Evolutionary conservation across 2,113 vertebrate genomes (phyloP).

Genomic region (Nanger granti): DNA sequence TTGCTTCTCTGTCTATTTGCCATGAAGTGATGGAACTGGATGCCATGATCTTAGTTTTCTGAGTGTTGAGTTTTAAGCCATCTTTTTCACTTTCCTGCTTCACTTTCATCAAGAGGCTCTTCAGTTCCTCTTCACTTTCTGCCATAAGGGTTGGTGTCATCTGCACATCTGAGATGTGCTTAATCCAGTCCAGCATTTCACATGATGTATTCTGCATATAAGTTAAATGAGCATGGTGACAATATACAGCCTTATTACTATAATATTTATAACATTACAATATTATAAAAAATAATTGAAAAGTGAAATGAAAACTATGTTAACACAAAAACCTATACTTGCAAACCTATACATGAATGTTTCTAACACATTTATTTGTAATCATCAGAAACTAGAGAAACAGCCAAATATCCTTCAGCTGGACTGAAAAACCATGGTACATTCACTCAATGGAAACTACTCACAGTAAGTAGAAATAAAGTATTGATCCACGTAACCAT

Average conservation of each 20-base stretch:
- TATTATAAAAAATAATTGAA: neutral
- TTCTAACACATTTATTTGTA: neutral
- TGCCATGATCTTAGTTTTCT: neutral
- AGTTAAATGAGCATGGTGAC: neutral
- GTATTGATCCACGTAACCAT: neutral
- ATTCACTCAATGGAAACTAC: neutral
- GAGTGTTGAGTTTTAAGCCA: neutral
- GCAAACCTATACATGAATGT: neutral
- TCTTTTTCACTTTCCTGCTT: neutral
- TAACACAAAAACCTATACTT: neutral
- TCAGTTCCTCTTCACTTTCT: neutral
- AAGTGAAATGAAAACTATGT: neutral
- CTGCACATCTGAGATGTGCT: neutral
- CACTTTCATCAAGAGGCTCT: neutral
- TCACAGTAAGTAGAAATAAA: neutral
- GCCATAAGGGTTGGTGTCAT: neutral
- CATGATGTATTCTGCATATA: neutral
- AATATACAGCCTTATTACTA: neutral
- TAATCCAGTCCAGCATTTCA: neutral
- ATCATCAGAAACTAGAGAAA: neutral
- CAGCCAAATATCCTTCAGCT: neutral
- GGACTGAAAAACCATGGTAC: neutral
- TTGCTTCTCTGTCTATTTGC: neutral
- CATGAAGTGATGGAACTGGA: neutral
- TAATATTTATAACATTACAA: neutral